Evolutionary conservation across 2,888 invertebrate species (phyloP), one percentile per base, ranked within the genome.

Genomic region (Amphipoea lucens): DNA sequence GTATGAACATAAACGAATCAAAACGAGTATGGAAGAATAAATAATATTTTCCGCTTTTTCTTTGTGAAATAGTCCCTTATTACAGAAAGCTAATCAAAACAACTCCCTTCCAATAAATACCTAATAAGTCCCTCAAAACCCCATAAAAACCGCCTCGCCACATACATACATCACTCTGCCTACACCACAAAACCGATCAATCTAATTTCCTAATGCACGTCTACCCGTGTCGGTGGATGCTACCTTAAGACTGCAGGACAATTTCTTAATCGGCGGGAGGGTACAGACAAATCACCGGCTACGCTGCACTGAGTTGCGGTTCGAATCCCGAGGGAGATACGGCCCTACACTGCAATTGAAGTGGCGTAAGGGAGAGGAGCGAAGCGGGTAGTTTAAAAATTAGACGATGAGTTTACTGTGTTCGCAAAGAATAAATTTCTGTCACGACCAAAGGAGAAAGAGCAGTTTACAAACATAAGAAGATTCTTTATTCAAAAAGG

Each of bases 261-360:
- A 95, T 95, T 95, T 94, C 95, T 95, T 96, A 96, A 96, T 96
- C 95, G 95, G 85, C 91, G 90, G 89, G 91, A 91, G 92, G 94
- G 93, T 92, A 90, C 89, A 95, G 94, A 96, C 96, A 95, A 96
- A 96, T 96, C 96, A 94, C 95, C 94, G 92, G 90, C 90, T 91
- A 90, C 90, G 90, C 90, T 94, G 94, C 94, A 94, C 88, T 91
- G 94, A 93, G 94, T 92, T 94, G 95, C 90, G 92, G 94, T 92
- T 88, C 88, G 85, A 87, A 84, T 90, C 95, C 91, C 93, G 65
- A 67, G 95, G 94, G 96, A 94, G 87, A 81, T 62, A 66, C 91
- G 90, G 92, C 92, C 93, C 92, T 90, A 85, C 89, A 89, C 90
- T 90, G 91, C 91, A 91, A 80, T 87, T 91, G 90, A 57, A 48